phyloP scores from a whole-genome alignment of 2,888 invertebrate species.

The Matsumyia berberina region DNA sequence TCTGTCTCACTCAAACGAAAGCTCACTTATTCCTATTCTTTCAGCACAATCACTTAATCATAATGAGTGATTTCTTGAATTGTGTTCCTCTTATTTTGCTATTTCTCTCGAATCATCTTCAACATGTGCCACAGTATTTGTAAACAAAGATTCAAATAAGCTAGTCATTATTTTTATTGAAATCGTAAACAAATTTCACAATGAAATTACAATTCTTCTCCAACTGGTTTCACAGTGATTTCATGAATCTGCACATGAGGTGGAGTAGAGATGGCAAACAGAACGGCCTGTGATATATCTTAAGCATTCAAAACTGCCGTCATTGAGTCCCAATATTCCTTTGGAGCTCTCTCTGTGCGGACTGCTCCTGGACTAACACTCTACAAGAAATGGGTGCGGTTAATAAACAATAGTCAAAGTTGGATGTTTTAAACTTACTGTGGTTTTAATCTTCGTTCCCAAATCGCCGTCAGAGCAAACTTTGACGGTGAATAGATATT shows the following conservation, averaged over 20 bases:
- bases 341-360: slow-evolving; percentile 79
- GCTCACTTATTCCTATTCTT: no score
- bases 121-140: no score
- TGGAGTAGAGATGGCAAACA: slow-evolving; percentile 81
- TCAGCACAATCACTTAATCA: no score
- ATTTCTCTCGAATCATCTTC: no score
- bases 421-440: slow-evolving; percentile 78
- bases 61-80: no score
- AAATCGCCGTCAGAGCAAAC: slow-evolving; percentile 83
- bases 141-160: no score
- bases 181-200: no score
- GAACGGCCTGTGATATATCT: slow-evolving; percentile 82
- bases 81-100: no score
- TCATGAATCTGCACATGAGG: slow-evolving; percentile 82
- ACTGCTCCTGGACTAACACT: slow-evolving; percentile 13
- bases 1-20: no score
- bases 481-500: slow-evolving; percentile 83
- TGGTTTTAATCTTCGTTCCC: slow-evolving; percentile 81
- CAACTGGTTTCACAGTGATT: slow-evolving; percentile 81
- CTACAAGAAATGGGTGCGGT: not conserved
- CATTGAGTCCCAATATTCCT: slow-evolving; percentile 78
- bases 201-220: slow-evolving; percentile 77
- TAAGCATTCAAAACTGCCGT: slow-evolving; percentile 79
- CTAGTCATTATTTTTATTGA: no score
- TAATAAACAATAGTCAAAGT: no score